Base-by-base conservation (phyloP, 2,888 invertebrate species). In the Anagyrus pseudococci region DNA sequence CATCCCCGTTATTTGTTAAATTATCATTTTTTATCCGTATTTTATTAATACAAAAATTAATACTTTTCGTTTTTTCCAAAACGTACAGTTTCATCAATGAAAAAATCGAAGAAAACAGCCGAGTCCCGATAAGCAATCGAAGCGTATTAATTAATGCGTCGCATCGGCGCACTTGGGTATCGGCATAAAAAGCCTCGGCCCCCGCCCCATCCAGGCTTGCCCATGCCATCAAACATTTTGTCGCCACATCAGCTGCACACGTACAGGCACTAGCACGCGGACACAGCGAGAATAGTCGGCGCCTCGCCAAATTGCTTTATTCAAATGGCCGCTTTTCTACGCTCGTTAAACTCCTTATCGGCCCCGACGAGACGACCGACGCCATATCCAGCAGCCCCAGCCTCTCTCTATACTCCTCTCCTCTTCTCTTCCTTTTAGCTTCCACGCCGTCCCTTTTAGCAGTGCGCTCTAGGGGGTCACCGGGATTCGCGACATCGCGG, bases 291-390 rank as follows among this genome's bases (percentile, higher is more conserved):
- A 72, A 70, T 73, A 74, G 75, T 73, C 72, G 19, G 33, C 50
- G 47, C 40, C 47, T 43, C 57, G 58, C 53, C 78, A 78, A 78
- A 78, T 78, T 77, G 76, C 77, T 78, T 77, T 77, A 78, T 78
- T 78, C 78, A 78, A 78, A 79, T 77, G 74, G 58, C 49, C 55
- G 55, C 37, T 63, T 63, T 74, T 58, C 63, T 29, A 55, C 55
- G 26, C 26, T 55, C 63, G 58, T 63, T 58, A 63, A 58, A 37
- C 33, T 37, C 58, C 29, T 49, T 29, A 25, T 25, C 44, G 44
- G 17, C 19, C 54, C 54, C 17, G 33, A n/a, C n/a, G n/a, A n/a
- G 33, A 37, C 33, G 33, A 15, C 33, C 15, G 13, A 13, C 8
- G 15, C 10, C 33, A 15, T 37, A 10, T 15, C 33, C 33, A 4